Base-by-base conservation (phyloP, 2,113 vertebrate species). In the Lycocorax pyrrhopterus region DNA sequence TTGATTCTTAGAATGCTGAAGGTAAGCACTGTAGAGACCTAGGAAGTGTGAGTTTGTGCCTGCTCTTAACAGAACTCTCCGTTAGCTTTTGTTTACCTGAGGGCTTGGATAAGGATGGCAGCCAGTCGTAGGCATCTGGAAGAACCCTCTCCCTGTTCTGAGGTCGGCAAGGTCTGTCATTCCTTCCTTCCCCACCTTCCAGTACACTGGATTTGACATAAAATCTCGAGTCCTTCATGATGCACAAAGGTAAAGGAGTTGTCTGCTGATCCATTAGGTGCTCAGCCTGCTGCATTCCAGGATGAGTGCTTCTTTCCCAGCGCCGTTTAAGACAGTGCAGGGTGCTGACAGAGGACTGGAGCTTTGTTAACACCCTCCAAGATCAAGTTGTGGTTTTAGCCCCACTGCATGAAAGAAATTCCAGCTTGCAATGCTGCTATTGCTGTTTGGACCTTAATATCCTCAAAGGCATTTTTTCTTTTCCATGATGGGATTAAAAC, bases 311-410 rank as follows among this genome's bases (percentile, higher is more conserved):
- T 43, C 56, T 84, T 67, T 69, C 21, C 67, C 44, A n/a, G 37
- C 11, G 3, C 30, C 0, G 0, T 13, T 52, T 47, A 59, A 79
- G 39, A 52, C 62, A 68, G 29, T 10, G 8, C 44, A 33, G n/a
- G 41, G 23, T 60, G 46, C 51, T 66, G 68, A 18, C 22, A 37
- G n/a, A 52, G 35, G 47, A 46, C 52, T 9, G 30, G 19, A 59
- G 55, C 59, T 84, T 82, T 1, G 33, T 32, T 33, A 29, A 64
- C 16, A 47, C 58, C 27, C 46, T 86, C 35, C 27, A 67, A 67
- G n/a, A 25, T 7, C 2, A 17, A 37, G n/a, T 8, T 74, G 51
- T 46, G 39, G 13, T 47, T 90, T 88, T 69, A 88, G 60, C 59
- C 64, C 19, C 16, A n/a, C 7, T 10, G 2, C 49, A 80, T 66